phyloP scores from a whole-genome alignment of 2,113 vertebrate genomes.

The Archilochus colubris region DNA sequence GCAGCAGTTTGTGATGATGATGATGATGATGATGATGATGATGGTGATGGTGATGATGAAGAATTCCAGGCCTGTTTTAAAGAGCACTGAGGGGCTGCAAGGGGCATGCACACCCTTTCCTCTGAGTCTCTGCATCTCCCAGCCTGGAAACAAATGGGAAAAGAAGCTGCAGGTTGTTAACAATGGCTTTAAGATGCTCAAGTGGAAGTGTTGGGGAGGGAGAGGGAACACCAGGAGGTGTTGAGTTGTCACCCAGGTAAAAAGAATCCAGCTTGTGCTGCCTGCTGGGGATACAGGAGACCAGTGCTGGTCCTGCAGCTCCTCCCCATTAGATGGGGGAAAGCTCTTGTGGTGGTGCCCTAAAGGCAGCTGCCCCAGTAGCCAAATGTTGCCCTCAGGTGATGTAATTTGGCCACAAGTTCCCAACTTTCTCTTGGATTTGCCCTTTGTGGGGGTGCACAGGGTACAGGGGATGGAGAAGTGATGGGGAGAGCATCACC shows the following conservation, averaged over 20 bases:
- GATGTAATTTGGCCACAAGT: not conserved
- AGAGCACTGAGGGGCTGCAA: not conserved
- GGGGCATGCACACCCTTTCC: not conserved
- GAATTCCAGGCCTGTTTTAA: slow-evolving; percentile 13
- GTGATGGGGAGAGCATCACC: accelerated
- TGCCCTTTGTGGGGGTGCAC: not conserved
- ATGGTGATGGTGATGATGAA: slow-evolving; percentile 21
- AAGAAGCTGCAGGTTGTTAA: not conserved
- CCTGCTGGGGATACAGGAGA: not conserved
- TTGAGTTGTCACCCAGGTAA: not conserved
- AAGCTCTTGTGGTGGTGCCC: not conserved
- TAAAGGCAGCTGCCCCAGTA: too few relatives aligned
- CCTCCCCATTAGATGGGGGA: not conserved
- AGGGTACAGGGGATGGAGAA: accelerated
- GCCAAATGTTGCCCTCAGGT: not conserved
- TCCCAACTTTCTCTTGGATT: not conserved
- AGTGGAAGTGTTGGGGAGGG: not conserved
- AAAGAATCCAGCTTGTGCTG: not conserved
- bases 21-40: slow-evolving; percentile 53
- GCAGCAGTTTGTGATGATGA: slow-evolving; percentile 2
- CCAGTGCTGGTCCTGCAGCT: not conserved
- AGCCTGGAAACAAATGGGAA: not conserved
- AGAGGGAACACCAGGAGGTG: not conserved
- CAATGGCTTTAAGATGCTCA: not conserved
- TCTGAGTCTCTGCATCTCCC: not conserved